Conservation (phyloP, 2,797 vertebrate genomes). For the Ceryle rudis region DNA sequence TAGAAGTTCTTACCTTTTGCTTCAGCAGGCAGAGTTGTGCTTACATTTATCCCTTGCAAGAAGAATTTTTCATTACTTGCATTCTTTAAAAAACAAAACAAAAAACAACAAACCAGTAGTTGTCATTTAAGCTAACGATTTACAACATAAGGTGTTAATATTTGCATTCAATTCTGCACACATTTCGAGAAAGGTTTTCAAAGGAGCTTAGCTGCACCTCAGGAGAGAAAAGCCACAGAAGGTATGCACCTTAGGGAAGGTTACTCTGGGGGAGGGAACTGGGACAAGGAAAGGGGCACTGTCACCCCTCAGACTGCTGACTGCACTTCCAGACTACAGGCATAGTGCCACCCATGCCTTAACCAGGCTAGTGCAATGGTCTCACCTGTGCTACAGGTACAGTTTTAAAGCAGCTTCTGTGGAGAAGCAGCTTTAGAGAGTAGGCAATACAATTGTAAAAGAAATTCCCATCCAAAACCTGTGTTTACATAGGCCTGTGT, state of each 20-base stretch:
- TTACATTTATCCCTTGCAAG: constrained; percentile 69
- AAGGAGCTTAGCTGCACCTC: not conserved
- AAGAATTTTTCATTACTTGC: constrained; percentile 73
- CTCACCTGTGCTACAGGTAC: not conserved
- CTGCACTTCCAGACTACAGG: not conserved
- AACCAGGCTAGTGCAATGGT: not conserved
- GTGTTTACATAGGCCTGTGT: rapidly evolving
- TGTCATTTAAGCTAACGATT: not conserved
- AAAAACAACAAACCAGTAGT: not conserved
- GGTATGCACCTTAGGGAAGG: not conserved
- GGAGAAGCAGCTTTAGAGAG: not conserved
- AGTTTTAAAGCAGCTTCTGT: not conserved
- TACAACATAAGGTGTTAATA: not conserved
- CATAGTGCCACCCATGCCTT: not conserved
- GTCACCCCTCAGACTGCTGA: not conserved
- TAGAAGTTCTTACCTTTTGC: constrained; percentile 72
- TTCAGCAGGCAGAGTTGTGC: constrained; percentile 56
- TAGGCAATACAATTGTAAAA: not conserved
- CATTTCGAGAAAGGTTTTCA: not conserved
- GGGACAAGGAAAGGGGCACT: not conserved
- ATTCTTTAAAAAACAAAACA: constrained; percentile 67
- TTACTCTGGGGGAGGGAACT: not conserved
- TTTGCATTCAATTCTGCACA: not conserved
- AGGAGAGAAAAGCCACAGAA: not conserved
- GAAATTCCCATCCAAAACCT: not conserved